Evolutionary conservation across 2,113 vertebrate species (phyloP), one percentile per base, ranked within the genome.

Genomic region (Phalacrocorax aristotelis): DNA sequence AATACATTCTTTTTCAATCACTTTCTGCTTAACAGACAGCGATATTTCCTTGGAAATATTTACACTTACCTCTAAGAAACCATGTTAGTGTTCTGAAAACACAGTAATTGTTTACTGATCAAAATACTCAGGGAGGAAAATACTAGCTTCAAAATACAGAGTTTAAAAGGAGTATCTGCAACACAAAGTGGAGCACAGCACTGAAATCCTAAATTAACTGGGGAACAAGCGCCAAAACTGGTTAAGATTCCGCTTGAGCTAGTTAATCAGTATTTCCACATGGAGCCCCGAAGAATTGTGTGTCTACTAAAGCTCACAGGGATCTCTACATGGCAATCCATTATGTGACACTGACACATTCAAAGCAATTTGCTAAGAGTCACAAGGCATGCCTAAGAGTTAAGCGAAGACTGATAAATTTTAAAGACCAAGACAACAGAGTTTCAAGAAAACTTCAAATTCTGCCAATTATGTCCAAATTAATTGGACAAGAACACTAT

Each of bases 341-440:
- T 38, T 44, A 85, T 11, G 17, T 14, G 16, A 76, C 57, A 65
- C 30, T 3, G 32, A 54, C n/a, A 6, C 0, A 0, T 29, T 52
- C 38, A 82, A 85, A 81, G 38, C 62, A 81, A 19, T 57, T 48
- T 60, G 55, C 61, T 68, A 69, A 42, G n/a, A 58, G 46, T 64
- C 34, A 57, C 60, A 80, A 61, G 70, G 34, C n/a, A 58, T 1
- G 0, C 51, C 25, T 29, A 26, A 52, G 58, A 76, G 21, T 58
- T 76, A 57, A 78, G 27, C 42, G 51, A 38, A 57, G 11, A 54
- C 25, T 69, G 36, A 46, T 19, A 61, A 4, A 10, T 51, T 76
- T 60, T 54, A 42, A 80, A 38, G 26, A 65, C 38, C 81, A 18
- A 9, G n/a, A 64, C 7, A 57, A 32, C 36, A 32, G 22, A 62